Conservation (phyloP, 2,113 vertebrate species). For the Sander lucioperca region DNA sequence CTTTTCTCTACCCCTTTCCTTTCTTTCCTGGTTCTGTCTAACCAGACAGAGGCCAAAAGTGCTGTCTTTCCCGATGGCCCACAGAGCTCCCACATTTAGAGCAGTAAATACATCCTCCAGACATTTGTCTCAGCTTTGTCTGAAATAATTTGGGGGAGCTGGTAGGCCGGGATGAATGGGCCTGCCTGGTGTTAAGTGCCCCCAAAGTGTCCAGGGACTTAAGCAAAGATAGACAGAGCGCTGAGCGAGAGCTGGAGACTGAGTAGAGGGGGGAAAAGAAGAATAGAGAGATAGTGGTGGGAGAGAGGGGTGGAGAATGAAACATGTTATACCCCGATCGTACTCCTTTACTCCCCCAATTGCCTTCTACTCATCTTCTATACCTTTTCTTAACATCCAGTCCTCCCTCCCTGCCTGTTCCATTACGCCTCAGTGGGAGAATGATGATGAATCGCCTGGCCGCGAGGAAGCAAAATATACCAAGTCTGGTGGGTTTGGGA, state of each 20-base stretch:
- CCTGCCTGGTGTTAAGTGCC: constrained; percentile 80
- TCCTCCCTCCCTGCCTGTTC: constrained; percentile 85
- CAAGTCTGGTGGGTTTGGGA: constrained; percentile 89
- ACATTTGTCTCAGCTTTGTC: constrained; percentile 84
- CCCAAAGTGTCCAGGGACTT: constrained; percentile 79
- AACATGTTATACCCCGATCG: constrained; percentile 43
- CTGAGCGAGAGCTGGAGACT: constrained; percentile 25
- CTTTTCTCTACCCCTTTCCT: constrained; percentile 8
- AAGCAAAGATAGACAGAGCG: constrained; percentile 48
- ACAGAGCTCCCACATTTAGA: constrained; percentile 35
- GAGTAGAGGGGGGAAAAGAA: constrained; percentile 10
- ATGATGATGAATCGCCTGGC: constrained; percentile 95
- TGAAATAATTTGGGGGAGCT: constrained; percentile 81
- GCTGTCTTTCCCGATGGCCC: constrained; percentile 2
- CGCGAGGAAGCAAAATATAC: constrained; percentile 87
- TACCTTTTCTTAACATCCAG: constrained; percentile 71
- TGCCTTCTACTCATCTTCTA: constrained; percentile 48
- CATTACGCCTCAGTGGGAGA: constrained; percentile 87
- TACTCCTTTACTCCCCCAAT: constrained; percentile 31
- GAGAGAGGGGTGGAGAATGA: constrained; percentile 34
- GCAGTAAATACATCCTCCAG: constrained; percentile 71
- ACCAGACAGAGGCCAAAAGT: constrained; percentile 46
- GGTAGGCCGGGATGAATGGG: constrained; percentile 75
- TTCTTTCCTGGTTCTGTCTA: constrained; percentile 20
- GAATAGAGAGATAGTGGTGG: constrained; percentile 38